Base-by-base conservation (phyloP, 2,797 vertebrate genomes). In the Pseudomugil tenellus region DNA sequence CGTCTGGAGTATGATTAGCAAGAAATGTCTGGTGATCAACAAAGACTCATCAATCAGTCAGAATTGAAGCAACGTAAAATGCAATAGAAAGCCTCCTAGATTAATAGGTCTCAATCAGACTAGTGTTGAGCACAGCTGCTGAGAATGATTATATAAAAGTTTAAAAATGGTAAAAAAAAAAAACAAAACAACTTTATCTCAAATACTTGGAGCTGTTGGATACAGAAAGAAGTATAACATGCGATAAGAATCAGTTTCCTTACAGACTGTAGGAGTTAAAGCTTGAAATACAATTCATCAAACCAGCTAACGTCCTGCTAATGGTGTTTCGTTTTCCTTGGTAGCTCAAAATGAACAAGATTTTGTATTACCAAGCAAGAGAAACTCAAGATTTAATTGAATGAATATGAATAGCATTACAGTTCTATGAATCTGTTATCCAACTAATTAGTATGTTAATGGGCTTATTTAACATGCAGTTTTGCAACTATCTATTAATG, bases 281-380 rank as follows among this genome's bases (percentile, higher is more conserved):
- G 37, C 58, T 69, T 79, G 54, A 70, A 61, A 53, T 29, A 57
- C 78, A 79, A 67, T 65, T 1, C 46, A 51, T 56, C 66, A 71
- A 48, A 58, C 28, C 46, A 54, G 74, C 34, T 46, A n/a, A n/a
- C n/a, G n/a, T n/a, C n/a, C n/a, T n/a, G n/a, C n/a, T 57, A 59
- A 69, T 53, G 34, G 60, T 59, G 60, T 69, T 74, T 84, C 25
- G 52, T 68, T 72, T 63, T 67, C 55, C 75, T 76, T 63, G 34
- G 51, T 39, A 84, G 74, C 51, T 63, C 72, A 53, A n/a, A 29
- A 61, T 74, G 72, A 51, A 70, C 70, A 63, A 52, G 71, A 69
- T 79, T 58, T n/a, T 34, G 9, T 39, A 87, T 91, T 89, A 76
- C 87, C 53, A 82, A 66, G 85, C 84, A 90, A 89, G 80, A 5